A percentile compares a stretch with the other conserved stretches of the same genome.
These are phyloP conservation scores for Chalcis sispes DNA, from an alignment of 2,888 invertebrate species.

Conservation along the genomic window DNA sequence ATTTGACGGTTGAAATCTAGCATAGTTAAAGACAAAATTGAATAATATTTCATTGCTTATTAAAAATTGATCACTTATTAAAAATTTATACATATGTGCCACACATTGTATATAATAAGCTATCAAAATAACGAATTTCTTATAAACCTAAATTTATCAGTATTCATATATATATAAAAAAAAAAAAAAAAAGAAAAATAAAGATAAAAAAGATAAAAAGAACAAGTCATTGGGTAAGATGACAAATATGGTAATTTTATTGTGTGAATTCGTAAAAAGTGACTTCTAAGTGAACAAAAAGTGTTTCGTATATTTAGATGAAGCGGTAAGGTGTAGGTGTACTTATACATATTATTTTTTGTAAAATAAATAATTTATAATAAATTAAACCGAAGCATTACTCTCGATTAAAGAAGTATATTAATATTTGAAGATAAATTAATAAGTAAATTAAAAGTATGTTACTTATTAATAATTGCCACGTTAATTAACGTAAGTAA, in stretches of 20 bases:
- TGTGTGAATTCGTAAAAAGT: slow-evolving; percentile 11
- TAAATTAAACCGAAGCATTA: no score
- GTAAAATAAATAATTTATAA: no score
- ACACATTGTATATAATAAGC: not conserved
- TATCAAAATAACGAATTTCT: slow-evolving; percentile 52
- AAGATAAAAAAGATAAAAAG: no score
- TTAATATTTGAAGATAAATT: no score
- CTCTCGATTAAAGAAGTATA: no score
- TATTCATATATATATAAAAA: slow-evolving; percentile 39
- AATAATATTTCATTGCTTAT: slow-evolving; percentile 3
- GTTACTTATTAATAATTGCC: no score
- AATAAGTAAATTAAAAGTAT: no score
- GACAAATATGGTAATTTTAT: slow-evolving; percentile 56
- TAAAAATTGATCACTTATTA: not conserved
- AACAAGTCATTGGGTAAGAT: slow-evolving; percentile 70
- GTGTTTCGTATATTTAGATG: slow-evolving; percentile 3
- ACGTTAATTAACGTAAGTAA: no score
- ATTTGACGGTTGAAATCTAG: no score
- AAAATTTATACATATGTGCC: not conserved
- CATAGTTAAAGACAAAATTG: no score
- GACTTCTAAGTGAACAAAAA: slow-evolving; percentile 24
- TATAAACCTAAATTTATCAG: slow-evolving; percentile 53
- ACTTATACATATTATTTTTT: slow-evolving; percentile 2
- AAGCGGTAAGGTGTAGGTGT: slow-evolving; percentile 20
- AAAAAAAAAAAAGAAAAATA: no score